phyloP scores from a whole-genome alignment of 2,797 vertebrate species.

The Helostoma temminkii region DNA sequence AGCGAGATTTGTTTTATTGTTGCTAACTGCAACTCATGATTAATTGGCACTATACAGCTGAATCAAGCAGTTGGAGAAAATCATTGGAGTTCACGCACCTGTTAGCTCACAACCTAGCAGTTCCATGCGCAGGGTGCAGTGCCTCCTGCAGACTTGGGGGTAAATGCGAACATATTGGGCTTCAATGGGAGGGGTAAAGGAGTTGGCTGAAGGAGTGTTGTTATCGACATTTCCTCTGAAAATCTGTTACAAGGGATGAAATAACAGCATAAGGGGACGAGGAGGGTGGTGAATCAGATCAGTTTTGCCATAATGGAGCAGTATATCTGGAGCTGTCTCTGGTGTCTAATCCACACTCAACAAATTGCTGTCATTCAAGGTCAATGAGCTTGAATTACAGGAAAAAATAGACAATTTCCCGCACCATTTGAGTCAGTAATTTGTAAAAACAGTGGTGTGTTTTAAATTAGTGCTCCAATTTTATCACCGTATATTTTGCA shows the following conservation, averaged over 20 bases:
- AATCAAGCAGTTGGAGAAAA: constrained; percentile 1
- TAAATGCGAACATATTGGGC: constrained; percentile 95
- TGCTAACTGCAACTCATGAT: background rate
- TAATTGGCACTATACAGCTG: background rate
- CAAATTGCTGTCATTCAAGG: constrained; percentile 82
- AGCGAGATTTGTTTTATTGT: constrained; percentile 1
- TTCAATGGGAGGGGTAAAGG: constrained; percentile 97
- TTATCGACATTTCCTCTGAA: constrained; percentile 97
- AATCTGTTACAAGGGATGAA: constrained; percentile 84
- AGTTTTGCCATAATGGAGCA: constrained; percentile 58
- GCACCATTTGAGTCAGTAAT: constrained; percentile 76
- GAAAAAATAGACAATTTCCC: constrained; percentile 72
- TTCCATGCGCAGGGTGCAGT: constrained; percentile 97
- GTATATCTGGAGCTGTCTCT: constrained; percentile 61
- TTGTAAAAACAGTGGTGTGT: constrained; percentile 72
- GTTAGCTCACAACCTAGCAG: constrained; percentile 97
- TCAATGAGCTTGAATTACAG: constrained; percentile 78
- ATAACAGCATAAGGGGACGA: constrained; percentile 49
- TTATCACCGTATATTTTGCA: constrained; percentile 60
- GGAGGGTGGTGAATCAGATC: constrained; percentile 38
- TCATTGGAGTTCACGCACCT: constrained; percentile 79
- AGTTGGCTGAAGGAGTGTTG: constrained; percentile 96
- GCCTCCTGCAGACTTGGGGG: constrained; percentile 97
- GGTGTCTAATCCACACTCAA: constrained; percentile 68
- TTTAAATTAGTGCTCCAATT: constrained; percentile 75